A percentile compares a stretch with the other conserved stretches of the same genome.
Evolutionary conservation across 1,140 invertebrate genomes (phyloP).

Genomic region (honey bee (Apis mellifera)): Amel_HAv3.1 CM009934.2:6379001-6379500

Average conservation of each 20-base stretch:
- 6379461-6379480: neutral
- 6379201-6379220: too few relatives aligned
- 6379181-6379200: too few relatives aligned
- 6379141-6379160: too few relatives aligned
- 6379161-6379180: too few relatives aligned
- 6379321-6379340: neutral
- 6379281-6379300: too few relatives aligned
- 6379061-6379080: neutral
- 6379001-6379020: slow-evolving; percentile 61
- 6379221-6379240: too few relatives aligned
- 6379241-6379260: too few relatives aligned
- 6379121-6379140: too few relatives aligned
- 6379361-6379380: neutral
- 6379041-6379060: slow-evolving; percentile 21
- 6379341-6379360: neutral
- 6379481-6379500: neutral
- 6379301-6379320: too few relatives aligned
- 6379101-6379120: too few relatives aligned
- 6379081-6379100: neutral
- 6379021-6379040: slow-evolving; percentile 50
- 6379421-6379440: slow-evolving; percentile 4
- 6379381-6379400: neutral
- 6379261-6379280: too few relatives aligned
- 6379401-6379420: neutral
- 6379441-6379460: neutral